phyloP scores from a whole-genome alignment of 1,140 invertebrate genomes.

The Macrostomum lignano region DNA sequence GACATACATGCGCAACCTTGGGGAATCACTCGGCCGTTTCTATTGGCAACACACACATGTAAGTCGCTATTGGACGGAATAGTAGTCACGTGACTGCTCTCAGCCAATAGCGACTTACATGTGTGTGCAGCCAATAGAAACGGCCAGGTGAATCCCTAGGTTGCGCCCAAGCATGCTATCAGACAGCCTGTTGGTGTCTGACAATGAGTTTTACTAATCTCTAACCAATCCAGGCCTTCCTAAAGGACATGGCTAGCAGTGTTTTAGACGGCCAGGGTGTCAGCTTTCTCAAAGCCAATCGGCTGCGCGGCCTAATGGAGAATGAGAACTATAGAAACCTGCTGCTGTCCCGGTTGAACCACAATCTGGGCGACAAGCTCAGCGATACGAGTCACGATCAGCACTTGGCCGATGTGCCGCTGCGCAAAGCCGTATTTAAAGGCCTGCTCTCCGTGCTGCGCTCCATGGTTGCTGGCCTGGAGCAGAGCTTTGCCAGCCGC shows the following conservation, averaged over 20 bases:
- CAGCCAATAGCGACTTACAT: too few relatives aligned
- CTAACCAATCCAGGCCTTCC: conserved; percentile 33
- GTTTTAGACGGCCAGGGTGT: conserved; percentile 79
- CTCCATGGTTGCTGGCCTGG: conserved; percentile 58
- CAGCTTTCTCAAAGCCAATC: conserved; percentile 72
- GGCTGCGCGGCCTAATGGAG: conserved; percentile 83
- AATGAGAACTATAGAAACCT: conserved; percentile 91
- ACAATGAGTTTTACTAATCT: too few relatives aligned
- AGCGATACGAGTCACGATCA: conserved; percentile 22
- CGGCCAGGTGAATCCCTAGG: too few relatives aligned
- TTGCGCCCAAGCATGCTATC: too few relatives aligned
- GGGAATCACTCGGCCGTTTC: too few relatives aligned
- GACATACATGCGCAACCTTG: too few relatives aligned
- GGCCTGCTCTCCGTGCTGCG: conserved; percentile 72
- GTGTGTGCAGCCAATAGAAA: too few relatives aligned
- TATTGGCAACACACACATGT: too few relatives aligned
- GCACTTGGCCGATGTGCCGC: conserved; percentile 42
- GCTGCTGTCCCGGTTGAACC: conserved; percentile 60
- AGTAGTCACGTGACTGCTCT: too few relatives aligned
- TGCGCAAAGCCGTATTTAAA: conserved; percentile 46
- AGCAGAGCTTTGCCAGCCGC: conserved; percentile 65
- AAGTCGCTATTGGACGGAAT: too few relatives aligned
- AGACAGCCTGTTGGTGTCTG: too few relatives aligned
- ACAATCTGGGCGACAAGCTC: too few relatives aligned
- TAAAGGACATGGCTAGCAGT: conserved; percentile 50